phyloP scores from a whole-genome alignment of 2,888 invertebrate genomes.

The Pristionchus arcanus region DNA sequence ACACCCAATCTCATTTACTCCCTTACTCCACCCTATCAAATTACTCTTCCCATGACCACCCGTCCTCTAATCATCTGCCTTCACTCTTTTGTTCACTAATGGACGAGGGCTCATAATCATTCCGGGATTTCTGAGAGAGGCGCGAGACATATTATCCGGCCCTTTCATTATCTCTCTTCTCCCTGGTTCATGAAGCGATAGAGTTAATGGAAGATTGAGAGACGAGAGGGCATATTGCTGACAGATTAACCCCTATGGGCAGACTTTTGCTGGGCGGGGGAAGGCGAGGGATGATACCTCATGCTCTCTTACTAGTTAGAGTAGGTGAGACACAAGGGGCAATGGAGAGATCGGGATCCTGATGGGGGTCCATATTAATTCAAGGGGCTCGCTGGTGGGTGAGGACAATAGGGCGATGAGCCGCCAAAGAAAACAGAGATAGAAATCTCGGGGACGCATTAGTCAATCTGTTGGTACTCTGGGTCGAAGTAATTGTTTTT shows the following conservation, averaged over 20 bases:
- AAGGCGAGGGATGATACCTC: not conserved
- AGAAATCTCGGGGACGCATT: not conserved
- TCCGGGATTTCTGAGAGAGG: conserved; percentile 16
- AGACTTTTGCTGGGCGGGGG: too few relatives aligned
- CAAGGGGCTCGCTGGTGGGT: not conserved
- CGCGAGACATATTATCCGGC: conserved; percentile 17
- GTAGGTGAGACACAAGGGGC: not conserved
- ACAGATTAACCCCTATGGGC: not conserved
- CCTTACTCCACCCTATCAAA: not conserved
- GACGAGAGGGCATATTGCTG: not conserved
- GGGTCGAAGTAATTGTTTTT: not conserved
- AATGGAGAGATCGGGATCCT: not conserved
- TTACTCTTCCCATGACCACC: conserved; percentile 14
- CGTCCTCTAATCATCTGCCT: not conserved
- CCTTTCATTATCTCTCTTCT: not conserved
- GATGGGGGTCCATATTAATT: conserved; percentile 28
- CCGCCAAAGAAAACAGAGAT: conserved; percentile 30
- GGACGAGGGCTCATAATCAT: not conserved
- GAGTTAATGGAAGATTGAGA: not conserved
- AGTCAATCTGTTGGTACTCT: conserved; percentile 21
- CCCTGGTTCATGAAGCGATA: too few relatives aligned
- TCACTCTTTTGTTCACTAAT: conserved; percentile 39
- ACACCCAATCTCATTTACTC: not conserved
- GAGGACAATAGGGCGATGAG: conserved; percentile 18
- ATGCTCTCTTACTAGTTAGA: not conserved